phyloP scores from a whole-genome alignment of 1,140 invertebrate species.

The Drosophila yakuba region DNA sequence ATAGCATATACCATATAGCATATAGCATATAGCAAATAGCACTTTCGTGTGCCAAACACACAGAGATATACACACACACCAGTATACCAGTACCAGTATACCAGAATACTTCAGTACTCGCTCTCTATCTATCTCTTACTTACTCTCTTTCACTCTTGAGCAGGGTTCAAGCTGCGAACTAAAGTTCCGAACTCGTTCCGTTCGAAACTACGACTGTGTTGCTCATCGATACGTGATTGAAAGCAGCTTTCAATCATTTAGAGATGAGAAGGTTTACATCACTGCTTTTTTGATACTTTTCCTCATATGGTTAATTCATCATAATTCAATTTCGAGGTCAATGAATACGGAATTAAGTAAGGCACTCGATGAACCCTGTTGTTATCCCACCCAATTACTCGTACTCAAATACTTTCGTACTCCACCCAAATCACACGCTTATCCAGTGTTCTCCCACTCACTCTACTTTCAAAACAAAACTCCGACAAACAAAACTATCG shows the following conservation, averaged over 20 bases:
- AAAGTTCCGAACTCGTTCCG: conserved; percentile 79
- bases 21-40: too few relatives aligned
- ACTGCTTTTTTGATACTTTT: conserved; percentile 44
- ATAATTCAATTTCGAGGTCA: conserved; percentile 52
- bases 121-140: conserved; percentile 50
- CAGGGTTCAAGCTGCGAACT: conserved; percentile 65
- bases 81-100: not conserved
- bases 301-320: conserved; percentile 12
- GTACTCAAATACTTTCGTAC: conserved; percentile 46
- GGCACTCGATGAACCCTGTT: conserved; percentile 69
- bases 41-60: conserved; percentile 19
- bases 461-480: conserved; percentile 61
- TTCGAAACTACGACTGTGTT: conserved; percentile 76
- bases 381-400: conserved; percentile 41
- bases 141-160: conserved; percentile 60
- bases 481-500: conserved; percentile 38
- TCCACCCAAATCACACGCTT: conserved; percentile 64
- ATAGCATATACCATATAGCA: conserved; percentile 31
- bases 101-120: conserved; percentile 20
- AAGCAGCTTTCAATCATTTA: conserved; percentile 50
- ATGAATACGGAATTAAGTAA: conserved; percentile 71
- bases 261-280: conserved; percentile 42
- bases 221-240: conserved; percentile 68
- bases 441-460: conserved; percentile 84
- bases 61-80: conserved; percentile 17